These are phyloP conservation scores for Pollenia amentaria DNA, from an alignment of 2,888 invertebrate species.

Conservation along the genomic window DNA sequence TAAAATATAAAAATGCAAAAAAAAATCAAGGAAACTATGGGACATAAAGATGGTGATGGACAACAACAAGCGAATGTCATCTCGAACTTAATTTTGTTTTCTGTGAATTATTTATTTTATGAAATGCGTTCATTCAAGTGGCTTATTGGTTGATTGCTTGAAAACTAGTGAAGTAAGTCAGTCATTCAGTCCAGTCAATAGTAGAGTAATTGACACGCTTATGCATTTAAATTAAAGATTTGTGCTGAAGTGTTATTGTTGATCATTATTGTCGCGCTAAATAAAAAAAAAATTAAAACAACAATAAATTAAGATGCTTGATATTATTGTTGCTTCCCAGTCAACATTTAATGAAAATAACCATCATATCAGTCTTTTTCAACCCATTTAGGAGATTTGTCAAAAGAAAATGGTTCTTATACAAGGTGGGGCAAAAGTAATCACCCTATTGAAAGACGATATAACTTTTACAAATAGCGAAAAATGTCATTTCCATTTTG, in stretches of 20 bases:
- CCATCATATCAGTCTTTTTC: too few species aligned
- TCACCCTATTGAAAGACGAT: too few species aligned
- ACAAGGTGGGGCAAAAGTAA: too few species aligned
- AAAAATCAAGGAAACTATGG: slow-evolving; percentile 27
- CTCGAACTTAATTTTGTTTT: neutral
- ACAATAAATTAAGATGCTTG: slow-evolving; percentile 35
- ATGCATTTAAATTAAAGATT: slow-evolving; percentile 74
- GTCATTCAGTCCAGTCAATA: slow-evolving; percentile 38
- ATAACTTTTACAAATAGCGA: too few species aligned
- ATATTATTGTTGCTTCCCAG: neutral
- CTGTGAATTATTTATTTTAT: slow-evolving; percentile 15
- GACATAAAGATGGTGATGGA: slow-evolving; percentile 31
- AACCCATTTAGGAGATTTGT: too few species aligned
- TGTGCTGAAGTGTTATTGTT: slow-evolving; percentile 62
- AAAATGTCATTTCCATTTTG: too few species aligned
- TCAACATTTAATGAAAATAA: too few species aligned
- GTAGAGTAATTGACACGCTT: slow-evolving; percentile 74
- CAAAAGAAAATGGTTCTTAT: too few species aligned
- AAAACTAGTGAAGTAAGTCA: slow-evolving; percentile 32
- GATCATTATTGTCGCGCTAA: slow-evolving; percentile 59
- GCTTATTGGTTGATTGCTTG: neutral
- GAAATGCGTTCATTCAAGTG: slow-evolving; percentile 33
- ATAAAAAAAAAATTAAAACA: neutral
- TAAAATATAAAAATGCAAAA: slow-evolving; percentile 42
- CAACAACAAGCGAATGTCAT: slow-evolving; percentile 2